phyloP scores from a whole-genome alignment of 2,888 invertebrate species.

The Melipona bicolor region DNA sequence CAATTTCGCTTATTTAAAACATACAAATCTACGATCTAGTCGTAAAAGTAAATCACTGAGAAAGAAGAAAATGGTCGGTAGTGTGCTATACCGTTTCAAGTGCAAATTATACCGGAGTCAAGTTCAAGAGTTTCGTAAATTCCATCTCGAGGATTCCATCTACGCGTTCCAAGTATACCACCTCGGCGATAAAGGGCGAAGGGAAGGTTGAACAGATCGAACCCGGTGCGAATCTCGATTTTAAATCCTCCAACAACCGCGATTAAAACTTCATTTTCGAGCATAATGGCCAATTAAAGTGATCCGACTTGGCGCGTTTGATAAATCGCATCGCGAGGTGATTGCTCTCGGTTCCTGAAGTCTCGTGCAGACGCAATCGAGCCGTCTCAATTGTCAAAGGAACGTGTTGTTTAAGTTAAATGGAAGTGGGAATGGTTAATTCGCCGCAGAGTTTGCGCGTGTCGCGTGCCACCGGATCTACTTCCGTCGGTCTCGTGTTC shows the following conservation, averaged over 20 bases:
- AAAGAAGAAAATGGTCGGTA: too few relatives aligned
- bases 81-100: too few relatives aligned
- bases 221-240: neutral
- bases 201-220: neutral
- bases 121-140: too few relatives aligned
- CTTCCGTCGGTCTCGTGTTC: constrained; percentile 6
- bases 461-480: neutral
- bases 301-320: neutral
- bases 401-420: constrained; percentile 32
- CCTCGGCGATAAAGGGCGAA: too few relatives aligned
- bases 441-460: constrained; percentile 13
- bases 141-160: too few relatives aligned
- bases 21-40: too few relatives aligned
- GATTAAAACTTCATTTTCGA: neutral
- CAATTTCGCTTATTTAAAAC: too few relatives aligned
- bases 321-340: neutral
- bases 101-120: too few relatives aligned
- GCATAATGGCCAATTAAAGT: neutral
- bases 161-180: too few relatives aligned
- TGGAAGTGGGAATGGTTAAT: constrained; percentile 22
- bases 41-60: too few relatives aligned
- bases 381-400: constrained; percentile 24
- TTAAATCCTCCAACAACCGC: neutral
- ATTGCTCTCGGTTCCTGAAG: constrained; percentile 3
- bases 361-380: constrained; percentile 13